Evolutionary conservation across 2,797 vertebrate genomes (phyloP).

Genomic region (Morelia viridis): DNA sequence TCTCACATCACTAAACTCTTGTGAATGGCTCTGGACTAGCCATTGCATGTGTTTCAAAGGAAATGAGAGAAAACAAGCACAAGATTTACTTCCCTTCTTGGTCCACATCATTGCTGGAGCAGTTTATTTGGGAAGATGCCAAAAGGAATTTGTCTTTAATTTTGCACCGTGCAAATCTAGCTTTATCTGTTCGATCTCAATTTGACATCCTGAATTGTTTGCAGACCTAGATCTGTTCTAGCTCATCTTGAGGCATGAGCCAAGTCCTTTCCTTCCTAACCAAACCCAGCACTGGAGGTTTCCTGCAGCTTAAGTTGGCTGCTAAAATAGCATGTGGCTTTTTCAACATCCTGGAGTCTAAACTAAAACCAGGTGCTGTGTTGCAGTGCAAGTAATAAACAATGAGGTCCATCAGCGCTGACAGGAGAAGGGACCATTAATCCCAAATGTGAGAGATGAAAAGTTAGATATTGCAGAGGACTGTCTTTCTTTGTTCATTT

Average conservation of each 20-base stretch:
- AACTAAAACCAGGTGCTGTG: constrained; percentile 66
- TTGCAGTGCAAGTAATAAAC: constrained; percentile 66
- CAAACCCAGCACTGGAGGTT: constrained; percentile 44
- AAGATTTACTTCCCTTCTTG: constrained; percentile 19
- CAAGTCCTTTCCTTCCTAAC: background rate
- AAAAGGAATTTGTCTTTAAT: constrained; percentile 34
- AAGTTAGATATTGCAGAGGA: constrained; percentile 43
- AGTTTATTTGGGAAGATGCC: constrained; percentile 18
- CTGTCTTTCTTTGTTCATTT: background rate
- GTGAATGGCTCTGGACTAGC: background rate
- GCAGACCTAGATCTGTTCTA: constrained; percentile 38
- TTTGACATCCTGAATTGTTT: background rate
- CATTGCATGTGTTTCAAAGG: background rate
- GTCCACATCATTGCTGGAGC: constrained; percentile 3
- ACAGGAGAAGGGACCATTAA: constrained; percentile 65
- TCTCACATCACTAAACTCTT: background rate
- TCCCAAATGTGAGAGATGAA: constrained; percentile 62
- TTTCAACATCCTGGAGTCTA: constrained; percentile 63
- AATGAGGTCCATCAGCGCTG: constrained; percentile 64
- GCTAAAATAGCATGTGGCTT: constrained; percentile 58
- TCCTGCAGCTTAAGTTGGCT: constrained; percentile 27
- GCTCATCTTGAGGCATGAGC: constrained; percentile 18
- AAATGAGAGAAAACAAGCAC: background rate
- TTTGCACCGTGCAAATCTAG: constrained; percentile 29
- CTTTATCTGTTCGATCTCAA: constrained; percentile 40